Conservation (phyloP, 1,140 invertebrate genomes). For the Drepana arcuata region DNA sequence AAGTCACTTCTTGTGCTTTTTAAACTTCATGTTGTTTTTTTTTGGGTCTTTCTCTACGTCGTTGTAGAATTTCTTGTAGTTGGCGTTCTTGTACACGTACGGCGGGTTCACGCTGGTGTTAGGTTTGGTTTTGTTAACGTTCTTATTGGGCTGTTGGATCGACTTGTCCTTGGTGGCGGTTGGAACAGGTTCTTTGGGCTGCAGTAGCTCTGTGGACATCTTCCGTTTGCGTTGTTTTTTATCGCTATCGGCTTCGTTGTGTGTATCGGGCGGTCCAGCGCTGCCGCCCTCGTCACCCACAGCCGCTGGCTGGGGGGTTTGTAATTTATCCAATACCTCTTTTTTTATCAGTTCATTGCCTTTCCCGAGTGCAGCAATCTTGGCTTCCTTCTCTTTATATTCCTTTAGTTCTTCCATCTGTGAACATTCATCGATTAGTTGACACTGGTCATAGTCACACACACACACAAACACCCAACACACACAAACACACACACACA, state of each 20-base stretch:
- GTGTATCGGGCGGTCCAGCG: not conserved
- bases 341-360: slow-evolving; percentile 42
- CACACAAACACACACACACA: too few relatives aligned
- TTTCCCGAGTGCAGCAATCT: slow-evolving; percentile 37
- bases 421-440: slow-evolving; percentile 6
- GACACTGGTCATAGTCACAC: too few relatives aligned
- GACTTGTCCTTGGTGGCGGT: slow-evolving; percentile 5
- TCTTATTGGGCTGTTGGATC: slow-evolving; percentile 14
- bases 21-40: slow-evolving; percentile 34
- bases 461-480: too few relatives aligned
- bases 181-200: slow-evolving; percentile 10
- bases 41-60: slow-evolving; percentile 25
- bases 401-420: slow-evolving; percentile 45
- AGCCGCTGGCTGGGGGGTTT: slow-evolving; percentile 22
- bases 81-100: slow-evolving; percentile 32
- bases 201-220: slow-evolving; percentile 24
- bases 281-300: slow-evolving; percentile 14
- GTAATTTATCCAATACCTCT: slow-evolving; percentile 37
- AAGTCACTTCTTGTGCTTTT: slow-evolving; percentile 30
- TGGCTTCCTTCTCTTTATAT: slow-evolving; percentile 42
- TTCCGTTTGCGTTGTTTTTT: slow-evolving; percentile 30
- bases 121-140: slow-evolving; percentile 11
- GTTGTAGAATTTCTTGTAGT: slow-evolving; percentile 40
- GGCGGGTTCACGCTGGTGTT: slow-evolving; percentile 18
- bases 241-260: slow-evolving; percentile 2